Base-by-base conservation (phyloP, 2,797 vertebrate genomes). In the Sebastes umbrosus region DNA sequence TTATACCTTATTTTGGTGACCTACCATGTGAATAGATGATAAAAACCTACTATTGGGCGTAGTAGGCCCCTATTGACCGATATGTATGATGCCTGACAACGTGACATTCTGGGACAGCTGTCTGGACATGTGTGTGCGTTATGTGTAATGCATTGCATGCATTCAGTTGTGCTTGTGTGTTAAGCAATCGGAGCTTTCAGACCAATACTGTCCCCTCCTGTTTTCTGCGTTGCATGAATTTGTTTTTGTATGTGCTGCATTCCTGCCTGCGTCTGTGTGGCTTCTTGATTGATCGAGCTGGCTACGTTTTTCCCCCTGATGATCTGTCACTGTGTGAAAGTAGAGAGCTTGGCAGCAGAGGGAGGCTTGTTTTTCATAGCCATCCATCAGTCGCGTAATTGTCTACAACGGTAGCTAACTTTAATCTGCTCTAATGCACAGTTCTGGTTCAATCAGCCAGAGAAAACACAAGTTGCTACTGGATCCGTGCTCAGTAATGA, bases 231-330 rank as follows among this genome's bases (percentile, higher is more conserved):
- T 70, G 70, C 55, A 69, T 64, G 32, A 34, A 74, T 82, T 54
- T 20, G 59, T 74, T 79, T 89, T 29, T 59, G 59, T 80, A 43
- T 25, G 18, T 25, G 36, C 34, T 72, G 68, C 50, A 83, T 52
- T 74, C 59, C 60, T 84, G 69, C 54, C 59, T 46, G 73, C 39
- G 79, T 76, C 63, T 50, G 69, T 69, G 63, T 27, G 68, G 75
- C 50, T 75, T 67, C 60, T 68, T 77, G 80, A 89, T 85, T 92
- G 90, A 92, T 93, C 39, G 31, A 88, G 86, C 90, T 87, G 85
- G 80, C 88, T 85, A 77, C 39, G 50, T 85, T 73, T 78, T 86
- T 88, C 82, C 82, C 75, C 18, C 1, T 77, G 79, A 92, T 88
- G 90, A 94, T 93, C 79, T 90, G 88, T 93, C 80, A 76, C 76